phyloP scores from a whole-genome alignment of 2,888 invertebrate genomes.

The Mycalesis mineus region DNA sequence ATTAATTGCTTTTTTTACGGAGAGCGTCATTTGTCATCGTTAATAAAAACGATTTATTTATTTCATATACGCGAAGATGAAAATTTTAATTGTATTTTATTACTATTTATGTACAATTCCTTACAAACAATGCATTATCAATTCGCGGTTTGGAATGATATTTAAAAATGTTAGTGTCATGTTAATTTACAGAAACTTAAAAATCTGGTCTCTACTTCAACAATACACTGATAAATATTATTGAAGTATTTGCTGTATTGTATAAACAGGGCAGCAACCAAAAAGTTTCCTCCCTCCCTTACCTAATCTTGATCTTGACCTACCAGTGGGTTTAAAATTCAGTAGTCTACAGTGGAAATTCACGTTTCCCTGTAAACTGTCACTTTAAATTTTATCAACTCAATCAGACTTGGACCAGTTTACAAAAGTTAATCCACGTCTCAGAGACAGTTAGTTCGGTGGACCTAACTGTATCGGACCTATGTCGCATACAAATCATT shows the following conservation, averaged over 20 bases:
- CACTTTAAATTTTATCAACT: background rate
- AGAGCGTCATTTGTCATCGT: constrained; percentile 3
- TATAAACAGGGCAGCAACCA: too few species aligned
- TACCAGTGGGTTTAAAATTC: background rate
- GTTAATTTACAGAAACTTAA: too few species aligned
- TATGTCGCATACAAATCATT: constrained; percentile 56
- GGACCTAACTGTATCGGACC: constrained; percentile 57
- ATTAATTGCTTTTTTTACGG: constrained; percentile 30
- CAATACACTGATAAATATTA: too few species aligned
- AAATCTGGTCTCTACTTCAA: too few species aligned
- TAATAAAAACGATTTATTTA: background rate
- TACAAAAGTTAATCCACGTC: constrained; percentile 39
- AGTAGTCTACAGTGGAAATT: background rate
- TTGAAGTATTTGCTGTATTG: too few species aligned
- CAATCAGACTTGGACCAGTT: constrained; percentile 2
- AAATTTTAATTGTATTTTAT: background rate
- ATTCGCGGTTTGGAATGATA: background rate
- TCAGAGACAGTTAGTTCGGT: constrained; percentile 55
- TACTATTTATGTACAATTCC: background rate
- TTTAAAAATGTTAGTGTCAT: background rate
- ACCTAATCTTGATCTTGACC: too few species aligned
- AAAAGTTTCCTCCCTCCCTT: too few species aligned
- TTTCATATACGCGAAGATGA: background rate
- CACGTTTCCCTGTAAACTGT: background rate
- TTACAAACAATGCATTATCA: background rate